Base-by-base conservation (phyloP, 1,140 invertebrate species). In the Maniola jurtina region DNA sequence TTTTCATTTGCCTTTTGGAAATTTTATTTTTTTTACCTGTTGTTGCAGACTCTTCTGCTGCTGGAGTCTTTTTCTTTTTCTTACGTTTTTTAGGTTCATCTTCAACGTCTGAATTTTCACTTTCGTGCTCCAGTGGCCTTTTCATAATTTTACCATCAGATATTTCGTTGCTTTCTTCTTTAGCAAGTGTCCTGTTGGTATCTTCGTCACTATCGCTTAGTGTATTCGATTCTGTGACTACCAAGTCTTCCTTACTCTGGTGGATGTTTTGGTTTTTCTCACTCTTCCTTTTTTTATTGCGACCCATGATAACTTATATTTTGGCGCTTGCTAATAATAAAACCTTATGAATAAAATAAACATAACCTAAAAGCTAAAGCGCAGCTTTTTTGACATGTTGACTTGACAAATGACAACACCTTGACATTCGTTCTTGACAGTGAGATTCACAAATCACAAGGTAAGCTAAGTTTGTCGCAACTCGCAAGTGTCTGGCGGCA, bases 1-100 rank as follows among this genome's bases (percentile, higher is more conserved):
- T 80, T 73, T 92, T 92, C 68, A 90, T 79, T 76, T 91, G 89
- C 11, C 90, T 74, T 61, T 86, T 91, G 11, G 91, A 92, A 61
- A 89, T 90, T 68, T 88, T 88, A 50, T 77, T 80, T 61, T 90
- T 89, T 59, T 89, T 89, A 6, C 72, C 76, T 35, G 77, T 61
- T 9, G 42, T 61, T 9, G 42, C 42, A 9, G 76, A 42, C 61
- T 72, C 70, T 9, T 66, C 48, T 48, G 72, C 58, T 8, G 57
- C 48, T 65, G 70, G 76, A 34, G 81, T 81, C 63, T 89, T 91
- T 76, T 90, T 91, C 68, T 88, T 91, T 63, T 89, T 91, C 64
- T 80, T 81, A 35, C 74, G 72, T 77, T 79, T 77, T 54, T 79
- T 79, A 13, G 76, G 72, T 75, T 75, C 73, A 36, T 77, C 73